Evolutionary conservation across 2,888 invertebrate genomes (phyloP), one percentile per base, ranked within the genome.

Genomic region (Diaprepes abbreviatus): DNA sequence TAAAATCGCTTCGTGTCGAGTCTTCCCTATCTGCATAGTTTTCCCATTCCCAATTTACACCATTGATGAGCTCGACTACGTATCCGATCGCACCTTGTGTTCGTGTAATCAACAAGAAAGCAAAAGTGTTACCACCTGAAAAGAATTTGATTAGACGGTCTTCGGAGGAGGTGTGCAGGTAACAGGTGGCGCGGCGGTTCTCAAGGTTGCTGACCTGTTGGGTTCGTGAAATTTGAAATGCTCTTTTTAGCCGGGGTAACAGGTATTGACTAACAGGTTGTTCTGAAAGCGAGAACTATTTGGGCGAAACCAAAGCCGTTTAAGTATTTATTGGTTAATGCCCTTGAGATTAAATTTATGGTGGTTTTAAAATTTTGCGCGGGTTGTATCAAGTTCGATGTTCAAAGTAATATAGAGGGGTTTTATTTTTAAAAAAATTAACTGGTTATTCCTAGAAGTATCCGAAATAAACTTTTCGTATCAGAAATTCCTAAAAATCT

Each of bases 111-210:
- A 59, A 66, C 58, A 57, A 62, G 58, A 71, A 71, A 58, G 66
- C 62, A 71, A 71, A 70, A 45, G 45, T 45, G 62, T 62, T 48
- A 63, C 70, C 70, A 71, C 66, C 66, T 58, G 62, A 71, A 54
- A 48, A 58, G 63, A 66, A 66, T 71, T 71, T 66, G 66, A 60
- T 66, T 71, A 71, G 66, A 66, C 63, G 43, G 24, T 62, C 62
- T 62, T 52, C 57, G 59, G 35, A 62, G 54, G 54, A 55, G 67
- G 67, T 62, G 35, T 45, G 59, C 35, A 65, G 59, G 59, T 52
- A 65, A 54, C 50, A 50, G 40, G 52, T 35, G 28, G 65, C 64
- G 58, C 50, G 63, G 64, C 55, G 58, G 70, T 57, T 70, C 24
- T 63, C 70, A 70, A 65, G 70, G 64, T 70, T 48, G 54, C 70